A percentile compares a stretch with the other conserved stretches of the same genome.
phyloP scores from a whole-genome alignment of 2,888 invertebrate species.

The Thyatira batis region DNA sequence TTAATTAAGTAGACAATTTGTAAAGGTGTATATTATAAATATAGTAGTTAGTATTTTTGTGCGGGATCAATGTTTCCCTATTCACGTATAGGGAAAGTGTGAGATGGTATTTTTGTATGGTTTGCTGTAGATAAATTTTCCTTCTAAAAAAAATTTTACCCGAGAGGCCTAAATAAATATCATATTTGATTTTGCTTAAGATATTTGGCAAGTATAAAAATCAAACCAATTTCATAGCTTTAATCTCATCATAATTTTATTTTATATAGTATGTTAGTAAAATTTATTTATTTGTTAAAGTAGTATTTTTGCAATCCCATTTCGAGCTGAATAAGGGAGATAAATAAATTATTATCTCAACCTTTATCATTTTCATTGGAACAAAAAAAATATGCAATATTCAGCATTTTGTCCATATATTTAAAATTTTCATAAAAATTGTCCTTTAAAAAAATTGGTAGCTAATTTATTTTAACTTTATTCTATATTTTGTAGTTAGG shows the following conservation, averaged over 20 bases:
- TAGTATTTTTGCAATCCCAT: too few species aligned
- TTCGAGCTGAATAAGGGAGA: too few species aligned
- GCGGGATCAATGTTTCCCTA: slow-evolving; percentile 3
- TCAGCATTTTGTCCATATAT: too few species aligned
- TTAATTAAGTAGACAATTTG: slow-evolving; percentile 3
- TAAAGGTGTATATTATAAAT: slow-evolving; percentile 1
- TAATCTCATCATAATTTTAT: background rate
- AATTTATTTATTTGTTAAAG: background rate
- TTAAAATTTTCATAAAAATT: too few species aligned
- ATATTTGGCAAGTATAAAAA: background rate
- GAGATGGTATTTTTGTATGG: background rate
- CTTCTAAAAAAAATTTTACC: background rate
- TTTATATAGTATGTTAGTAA: background rate
- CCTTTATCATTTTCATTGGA: too few species aligned
- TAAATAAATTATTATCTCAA: too few species aligned
- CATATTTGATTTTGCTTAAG: background rate
- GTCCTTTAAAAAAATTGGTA: background rate
- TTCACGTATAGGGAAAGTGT: background rate
- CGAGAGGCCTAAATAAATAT: background rate
- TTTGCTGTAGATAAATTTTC: background rate
- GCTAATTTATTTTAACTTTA: background rate
- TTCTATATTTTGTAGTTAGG: background rate
- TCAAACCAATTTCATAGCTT: background rate
- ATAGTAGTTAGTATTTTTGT: background rate
- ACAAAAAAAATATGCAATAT: too few species aligned